Evolutionary conservation across 2,797 vertebrate genomes (phyloP), one percentile per base, ranked within the genome.

Genomic region (Ceyx erithaca): DNA sequence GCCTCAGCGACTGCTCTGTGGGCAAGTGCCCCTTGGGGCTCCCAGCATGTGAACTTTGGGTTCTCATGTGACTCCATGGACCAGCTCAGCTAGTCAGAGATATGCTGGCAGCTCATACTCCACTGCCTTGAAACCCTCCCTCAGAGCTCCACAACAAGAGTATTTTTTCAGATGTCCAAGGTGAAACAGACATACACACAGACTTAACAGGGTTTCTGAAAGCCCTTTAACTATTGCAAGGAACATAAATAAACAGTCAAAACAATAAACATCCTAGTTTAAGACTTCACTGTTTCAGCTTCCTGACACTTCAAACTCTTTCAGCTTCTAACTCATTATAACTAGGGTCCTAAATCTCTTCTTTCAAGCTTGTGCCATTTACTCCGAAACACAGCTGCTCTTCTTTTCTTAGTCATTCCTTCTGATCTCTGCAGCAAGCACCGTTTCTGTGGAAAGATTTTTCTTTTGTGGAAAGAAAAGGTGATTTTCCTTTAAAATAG

Each of bases 1-100:
- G 58, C 4, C 10, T 52, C 5, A 4, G 0, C 2, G 52, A 21
- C 7, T 25, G 31, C 35, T 70, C 1, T 12, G 14, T 45, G 58
- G 40, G 0, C 3, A 54, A 54, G 54, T 3, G 6, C 21, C 43
- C 76, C 21, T 19, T 22, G 41, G 67, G 35, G 72, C 40, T 76
- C 80, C 43, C 31, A 59, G 31, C 3, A 3, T 0, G 0, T 10
- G 8, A 15, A 19, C 63, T 87, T 76, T 28, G 33, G 33, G 26
- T 48, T 59, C 61, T 67, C 35, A 26, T 0, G 0, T 30, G 35
- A 49, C 51, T 75, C 43, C 30, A 17, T 6, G 57, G 30, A 81
- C 26, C 12, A 54, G 16, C 28, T 69, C 51, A 64, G 31, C 20
- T 13, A 69, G 63, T 30, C 40, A 73, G 43, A 73, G 6, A 6